These are phyloP conservation scores for Anguilla pacifica DNA, from an alignment of 2,797 vertebrate genomes.

Conservation along the genomic window DNA sequence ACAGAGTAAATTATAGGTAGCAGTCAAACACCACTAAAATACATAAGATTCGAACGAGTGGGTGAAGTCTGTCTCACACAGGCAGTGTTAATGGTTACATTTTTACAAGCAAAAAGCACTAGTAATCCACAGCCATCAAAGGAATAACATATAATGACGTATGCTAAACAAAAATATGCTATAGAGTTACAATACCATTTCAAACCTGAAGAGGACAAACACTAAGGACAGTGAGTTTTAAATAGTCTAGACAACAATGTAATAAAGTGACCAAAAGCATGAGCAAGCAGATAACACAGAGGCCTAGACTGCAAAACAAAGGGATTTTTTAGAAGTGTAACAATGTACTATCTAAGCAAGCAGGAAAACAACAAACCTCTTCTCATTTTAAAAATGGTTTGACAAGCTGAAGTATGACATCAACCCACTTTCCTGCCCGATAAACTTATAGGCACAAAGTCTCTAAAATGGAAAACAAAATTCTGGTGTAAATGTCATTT, in stretches of 20 bases:
- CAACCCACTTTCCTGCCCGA: slow-evolving; percentile 64
- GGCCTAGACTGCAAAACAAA: slow-evolving; percentile 73
- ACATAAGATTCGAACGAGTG: slow-evolving; percentile 40
- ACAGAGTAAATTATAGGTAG: slow-evolving; percentile 77
- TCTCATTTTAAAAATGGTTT: slow-evolving; percentile 80
- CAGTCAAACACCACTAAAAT: slow-evolving; percentile 70
- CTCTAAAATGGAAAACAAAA: slow-evolving; percentile 70
- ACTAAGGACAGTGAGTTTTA: slow-evolving; percentile 65
- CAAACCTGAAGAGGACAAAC: slow-evolving; percentile 78
- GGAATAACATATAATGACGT: slow-evolving; percentile 69
- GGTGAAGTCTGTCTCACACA: slow-evolving; percentile 58
- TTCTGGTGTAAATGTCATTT: slow-evolving; percentile 69
- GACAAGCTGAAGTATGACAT: slow-evolving; percentile 63
- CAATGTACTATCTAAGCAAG: slow-evolving; percentile 55
- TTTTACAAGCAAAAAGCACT: slow-evolving; percentile 59
- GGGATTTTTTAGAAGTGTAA: slow-evolving; percentile 61
- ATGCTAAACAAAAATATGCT: slow-evolving; percentile 67
- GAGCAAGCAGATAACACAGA: slow-evolving; percentile 79
- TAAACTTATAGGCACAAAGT: slow-evolving; percentile 73
- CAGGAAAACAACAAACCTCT: slow-evolving; percentile 60
- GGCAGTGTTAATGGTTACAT: slow-evolving; percentile 59
- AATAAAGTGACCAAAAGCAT: slow-evolving; percentile 93
- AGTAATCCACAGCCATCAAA: slow-evolving; percentile 72
- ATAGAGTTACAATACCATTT: slow-evolving; percentile 72
- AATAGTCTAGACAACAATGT: slow-evolving; percentile 75